Evolutionary conservation across 2,888 invertebrate species (phyloP).

Genomic region (Chrysina gloriosa): DNA sequence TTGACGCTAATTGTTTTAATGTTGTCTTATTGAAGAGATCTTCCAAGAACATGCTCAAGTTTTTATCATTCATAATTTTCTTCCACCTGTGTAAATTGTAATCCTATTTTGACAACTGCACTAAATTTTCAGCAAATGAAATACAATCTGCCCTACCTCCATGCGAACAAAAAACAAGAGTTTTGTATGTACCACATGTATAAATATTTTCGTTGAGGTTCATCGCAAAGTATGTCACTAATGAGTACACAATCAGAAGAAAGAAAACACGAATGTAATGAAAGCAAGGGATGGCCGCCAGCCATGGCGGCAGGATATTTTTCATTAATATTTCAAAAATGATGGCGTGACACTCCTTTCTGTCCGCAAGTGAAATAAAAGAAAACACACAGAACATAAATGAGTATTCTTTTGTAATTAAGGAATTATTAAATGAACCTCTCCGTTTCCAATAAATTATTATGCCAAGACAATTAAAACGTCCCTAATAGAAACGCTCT

Average conservation of each 20-base stretch:
- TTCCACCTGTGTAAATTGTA: too few species aligned
- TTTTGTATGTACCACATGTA: constrained; percentile 15
- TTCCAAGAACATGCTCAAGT: too few species aligned
- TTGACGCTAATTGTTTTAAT: too few species aligned
- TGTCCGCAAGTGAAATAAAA: constrained; percentile 39
- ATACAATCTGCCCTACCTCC: too few species aligned
- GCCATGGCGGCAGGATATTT: constrained; percentile 32
- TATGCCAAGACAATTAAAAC: constrained; percentile 49
- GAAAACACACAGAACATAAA: constrained; percentile 48
- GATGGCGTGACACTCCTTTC: constrained; percentile 53
- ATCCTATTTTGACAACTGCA: too few species aligned
- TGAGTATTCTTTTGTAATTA: constrained; percentile 50
- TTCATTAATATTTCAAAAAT: constrained; percentile 55
- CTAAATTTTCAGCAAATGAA: too few species aligned
- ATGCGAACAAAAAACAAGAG: neutral
- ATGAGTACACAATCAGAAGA: constrained; percentile 32
- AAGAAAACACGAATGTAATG: constrained; percentile 22
- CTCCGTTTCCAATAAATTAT: constrained; percentile 54
- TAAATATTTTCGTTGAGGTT: constrained; percentile 31
- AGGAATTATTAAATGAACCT: constrained; percentile 50
- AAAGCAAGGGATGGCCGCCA: constrained; percentile 19
- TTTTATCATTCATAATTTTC: too few species aligned
- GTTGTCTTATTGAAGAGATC: too few species aligned
- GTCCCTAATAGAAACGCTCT: neutral
- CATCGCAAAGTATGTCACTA: neutral